Evolutionary conservation across 35 echinoderm and acorn worm species (phyloP), one percentile per base, ranked within the genome.

Genomic region (Anneissia japonica): DNA sequence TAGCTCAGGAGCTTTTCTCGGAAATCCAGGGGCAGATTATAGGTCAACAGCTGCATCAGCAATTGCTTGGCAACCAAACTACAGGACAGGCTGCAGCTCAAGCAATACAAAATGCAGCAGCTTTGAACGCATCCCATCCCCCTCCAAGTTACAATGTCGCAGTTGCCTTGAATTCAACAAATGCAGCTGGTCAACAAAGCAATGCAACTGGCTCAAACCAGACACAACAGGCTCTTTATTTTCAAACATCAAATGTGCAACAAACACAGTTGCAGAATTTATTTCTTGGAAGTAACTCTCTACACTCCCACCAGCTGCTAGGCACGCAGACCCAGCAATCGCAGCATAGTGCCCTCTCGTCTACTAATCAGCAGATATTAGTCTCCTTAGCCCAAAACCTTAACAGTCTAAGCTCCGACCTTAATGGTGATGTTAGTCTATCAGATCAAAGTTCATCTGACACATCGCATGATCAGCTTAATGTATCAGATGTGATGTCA

Each of bases 81-180:
- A 46, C 82, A 90, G 2, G 77, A 89, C 16, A 45, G 73, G 77
- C 91, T 94, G 41, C 91, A 94, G 21, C 89, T 89, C 36, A 97
- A 90, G 55, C 94, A 93, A 84, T 93, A 90, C 75, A 89, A 75
- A n/a, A 84, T 76, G 36, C 92, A 90, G 84, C 92, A 89, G 81
- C 45, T 84, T 26, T 84, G 38, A 37, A 93, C 90, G 81, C 92
- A 93, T 32, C 92, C 89, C 92, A 91, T 46, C 86, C 96, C 1
- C 96, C 92, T 36, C 96, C 96, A 0, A 99, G 96, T 77, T 99
- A 99, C 84, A 94, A 87, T 77, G 86, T 91, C 16, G 92, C 91
- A 13, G 89, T 99, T 38, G 92, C 96, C 36, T 72, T 96, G 38
- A 21, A 77, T 86, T 74, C 84, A 86, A 37, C 84, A 86, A 75